Evolutionary conservation across 2,888 invertebrate species (phyloP).

Genomic region (Xestia sexstrigata): DNA sequence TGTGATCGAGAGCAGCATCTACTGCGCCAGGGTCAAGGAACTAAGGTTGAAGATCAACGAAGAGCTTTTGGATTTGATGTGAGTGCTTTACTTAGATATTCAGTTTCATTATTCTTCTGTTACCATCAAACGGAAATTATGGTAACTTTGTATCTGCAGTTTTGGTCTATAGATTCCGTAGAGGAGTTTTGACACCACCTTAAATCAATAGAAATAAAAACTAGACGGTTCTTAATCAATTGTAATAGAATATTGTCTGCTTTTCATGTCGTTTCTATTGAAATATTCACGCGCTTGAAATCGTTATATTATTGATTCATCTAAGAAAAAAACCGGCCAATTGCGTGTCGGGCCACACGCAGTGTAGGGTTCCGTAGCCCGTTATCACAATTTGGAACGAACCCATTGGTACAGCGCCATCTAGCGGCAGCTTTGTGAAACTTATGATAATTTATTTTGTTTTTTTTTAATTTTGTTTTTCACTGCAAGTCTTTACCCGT

Average conservation of each 20-base stretch:
- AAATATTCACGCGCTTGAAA: neutral
- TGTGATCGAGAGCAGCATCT: constrained; percentile 83
- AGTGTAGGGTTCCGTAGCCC: too few species aligned
- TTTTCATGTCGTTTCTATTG: neutral
- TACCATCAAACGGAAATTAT: neutral
- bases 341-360: too few species aligned
- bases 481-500: too few species aligned
- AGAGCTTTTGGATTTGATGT: constrained; percentile 81
- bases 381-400: too few species aligned
- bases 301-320: neutral
- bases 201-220: neutral
- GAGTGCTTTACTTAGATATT: constrained; percentile 58
- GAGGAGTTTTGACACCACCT: neutral
- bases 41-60: constrained; percentile 80
- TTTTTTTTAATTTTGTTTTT: too few species aligned
- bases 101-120: neutral
- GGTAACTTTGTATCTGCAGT: neutral
- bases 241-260: neutral
- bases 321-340: too few species aligned
- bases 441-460: too few species aligned
- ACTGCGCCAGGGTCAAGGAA: constrained; percentile 84
- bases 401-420: too few species aligned
- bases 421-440: too few species aligned
- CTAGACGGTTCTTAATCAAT: neutral
- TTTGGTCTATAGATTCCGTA: neutral